Conservation (phyloP, 2,113 vertebrate species). For the Myotis yumanensis region DNA sequence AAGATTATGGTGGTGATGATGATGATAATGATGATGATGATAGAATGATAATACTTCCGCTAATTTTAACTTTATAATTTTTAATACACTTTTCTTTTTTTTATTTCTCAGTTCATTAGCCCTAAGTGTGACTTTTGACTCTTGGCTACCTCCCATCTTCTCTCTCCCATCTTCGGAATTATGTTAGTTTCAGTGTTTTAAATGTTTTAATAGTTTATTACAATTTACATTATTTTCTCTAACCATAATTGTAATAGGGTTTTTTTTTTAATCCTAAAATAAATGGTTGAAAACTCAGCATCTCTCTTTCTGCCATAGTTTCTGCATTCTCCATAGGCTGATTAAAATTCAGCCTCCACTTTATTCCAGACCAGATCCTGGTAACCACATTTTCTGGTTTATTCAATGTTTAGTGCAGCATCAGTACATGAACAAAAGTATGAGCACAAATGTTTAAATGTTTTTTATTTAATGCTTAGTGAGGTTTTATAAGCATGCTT, state of each 20-base stretch:
- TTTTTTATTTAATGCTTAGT: neutral
- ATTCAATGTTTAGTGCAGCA: neutral
- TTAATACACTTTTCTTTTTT: neutral
- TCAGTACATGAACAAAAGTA: neutral
- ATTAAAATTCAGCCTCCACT: neutral
- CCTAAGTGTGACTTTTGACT: neutral
- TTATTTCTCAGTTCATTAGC: neutral
- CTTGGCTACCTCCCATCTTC: neutral
- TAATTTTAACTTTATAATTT: neutral
- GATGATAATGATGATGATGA: neutral
- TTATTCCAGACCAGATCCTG: neutral
- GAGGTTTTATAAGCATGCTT: neutral
- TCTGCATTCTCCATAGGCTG: neutral
- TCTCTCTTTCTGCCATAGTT: neutral
- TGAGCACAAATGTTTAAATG: neutral
- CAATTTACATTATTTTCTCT: constrained; percentile 6
- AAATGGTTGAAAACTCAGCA: neutral
- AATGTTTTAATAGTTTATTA: neutral
- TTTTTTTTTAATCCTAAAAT: neutral
- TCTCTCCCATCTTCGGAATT: neutral
- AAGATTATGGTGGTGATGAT: neutral
- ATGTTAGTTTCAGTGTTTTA: neutral
- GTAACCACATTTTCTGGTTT: neutral
- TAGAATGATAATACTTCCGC: neutral
- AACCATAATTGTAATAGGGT: neutral